phyloP scores from a whole-genome alignment of 2,113 vertebrate genomes.

The Struthio camelus region DNA sequence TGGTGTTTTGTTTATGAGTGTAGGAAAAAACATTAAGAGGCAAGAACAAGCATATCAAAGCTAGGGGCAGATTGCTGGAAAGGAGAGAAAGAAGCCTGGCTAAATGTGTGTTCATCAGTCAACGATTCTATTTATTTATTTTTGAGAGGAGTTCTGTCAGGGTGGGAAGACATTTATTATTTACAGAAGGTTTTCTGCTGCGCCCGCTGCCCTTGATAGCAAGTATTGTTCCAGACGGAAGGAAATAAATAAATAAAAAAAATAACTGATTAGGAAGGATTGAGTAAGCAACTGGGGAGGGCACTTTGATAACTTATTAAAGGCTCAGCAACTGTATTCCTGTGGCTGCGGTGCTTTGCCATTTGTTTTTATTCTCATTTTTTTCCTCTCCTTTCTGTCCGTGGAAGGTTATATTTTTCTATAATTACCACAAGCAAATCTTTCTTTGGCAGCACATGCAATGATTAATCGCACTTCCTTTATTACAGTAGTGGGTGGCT shows the following conservation, averaged over 20 bases:
- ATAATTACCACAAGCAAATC: slow-evolving; percentile 18
- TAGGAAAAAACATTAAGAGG: neutral
- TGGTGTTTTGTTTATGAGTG: neutral
- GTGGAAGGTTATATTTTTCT: slow-evolving; percentile 46
- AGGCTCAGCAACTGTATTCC: neutral
- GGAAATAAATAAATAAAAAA: slow-evolving; percentile 19
- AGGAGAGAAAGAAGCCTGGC: neutral
- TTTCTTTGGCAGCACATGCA: neutral
- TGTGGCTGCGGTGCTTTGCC: neutral
- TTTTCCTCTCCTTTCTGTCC: neutral
- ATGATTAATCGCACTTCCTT: neutral
- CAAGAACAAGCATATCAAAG: slow-evolving; percentile 17
- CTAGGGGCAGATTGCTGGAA: neutral
- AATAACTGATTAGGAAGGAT: neutral
- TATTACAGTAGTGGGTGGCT: neutral
- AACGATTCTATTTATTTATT: slow-evolving; percentile 29
- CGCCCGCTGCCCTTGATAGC: neutral
- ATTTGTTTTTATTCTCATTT: slow-evolving; percentile 1
- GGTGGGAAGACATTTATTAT: slow-evolving; percentile 38
- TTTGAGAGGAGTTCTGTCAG: neutral
- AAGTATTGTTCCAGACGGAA: neutral
- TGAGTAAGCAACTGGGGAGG: neutral
- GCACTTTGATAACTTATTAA: slow-evolving; percentile 1
- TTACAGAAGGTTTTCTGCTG: slow-evolving; percentile 25
- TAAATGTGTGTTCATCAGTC: neutral